These are phyloP conservation scores for Vannuccia rotundouncinata DNA, from an alignment of 2,888 invertebrate species.

Conservation along the genomic window DNA sequence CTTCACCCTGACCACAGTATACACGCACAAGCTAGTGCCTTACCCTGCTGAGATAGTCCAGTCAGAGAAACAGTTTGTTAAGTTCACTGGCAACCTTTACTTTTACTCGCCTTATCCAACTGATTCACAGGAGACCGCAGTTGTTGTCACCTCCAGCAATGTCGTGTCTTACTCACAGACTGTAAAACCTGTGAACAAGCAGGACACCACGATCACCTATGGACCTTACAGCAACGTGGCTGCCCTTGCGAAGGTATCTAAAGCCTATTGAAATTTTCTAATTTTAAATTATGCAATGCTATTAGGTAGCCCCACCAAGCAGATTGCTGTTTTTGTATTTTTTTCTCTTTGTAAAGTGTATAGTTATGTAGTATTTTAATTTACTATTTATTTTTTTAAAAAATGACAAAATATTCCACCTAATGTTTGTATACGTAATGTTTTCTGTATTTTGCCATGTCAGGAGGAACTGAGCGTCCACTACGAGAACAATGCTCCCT, in stretches of 20 bases:
- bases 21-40: constrained; percentile 62
- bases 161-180: constrained; percentile 61
- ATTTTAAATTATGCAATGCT: too few species aligned
- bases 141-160: constrained; percentile 70
- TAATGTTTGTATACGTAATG: too few species aligned
- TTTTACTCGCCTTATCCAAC: constrained; percentile 76
- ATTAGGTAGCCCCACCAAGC: too few species aligned
- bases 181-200: constrained; percentile 59
- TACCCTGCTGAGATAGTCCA: constrained; percentile 82
- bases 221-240: constrained; percentile 76
- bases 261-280: too few species aligned
- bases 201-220: constrained; percentile 74
- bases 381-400: too few species aligned
- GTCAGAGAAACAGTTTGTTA: constrained; percentile 83
- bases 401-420: too few species aligned
- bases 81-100: constrained; percentile 75
- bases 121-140: constrained; percentile 71
- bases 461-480: constrained; percentile 71
- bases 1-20: constrained; percentile 35
- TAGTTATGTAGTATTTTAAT: too few species aligned
- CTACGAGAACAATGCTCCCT: constrained; percentile 91
- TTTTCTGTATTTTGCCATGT: too few species aligned
- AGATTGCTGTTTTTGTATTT: too few species aligned
- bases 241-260: constrained; percentile 58
- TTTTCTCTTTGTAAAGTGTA: too few species aligned